Conservation (phyloP, 2,797 vertebrate genomes). For the Melanogrammus aeglefinus region DNA sequence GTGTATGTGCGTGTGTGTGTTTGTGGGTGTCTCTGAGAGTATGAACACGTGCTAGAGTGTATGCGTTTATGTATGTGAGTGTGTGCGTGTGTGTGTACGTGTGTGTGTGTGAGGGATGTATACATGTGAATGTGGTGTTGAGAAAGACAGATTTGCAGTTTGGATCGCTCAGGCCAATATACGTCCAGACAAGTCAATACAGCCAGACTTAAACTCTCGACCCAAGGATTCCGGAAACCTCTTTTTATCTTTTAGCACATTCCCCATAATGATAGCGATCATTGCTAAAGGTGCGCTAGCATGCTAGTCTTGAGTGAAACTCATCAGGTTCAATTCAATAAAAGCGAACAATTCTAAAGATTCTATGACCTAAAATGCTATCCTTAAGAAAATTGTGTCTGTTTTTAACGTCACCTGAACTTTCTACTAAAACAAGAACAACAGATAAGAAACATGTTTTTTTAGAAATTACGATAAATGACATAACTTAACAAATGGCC, state of each 20-base stretch:
- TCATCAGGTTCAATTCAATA: not conserved
- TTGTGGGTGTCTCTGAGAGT: not conserved
- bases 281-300: not conserved
- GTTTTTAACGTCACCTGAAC: not conserved
- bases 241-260: not conserved
- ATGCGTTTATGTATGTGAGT: not conserved
- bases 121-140: not conserved
- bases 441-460: not conserved
- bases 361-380: not conserved
- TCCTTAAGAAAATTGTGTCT: not conserved
- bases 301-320: not conserved
- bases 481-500: not conserved
- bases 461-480: not conserved
- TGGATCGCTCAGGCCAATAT: not conserved
- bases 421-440: not conserved
- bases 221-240: not conserved
- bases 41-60: not conserved
- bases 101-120: not conserved
- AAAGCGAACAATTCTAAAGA: not conserved
- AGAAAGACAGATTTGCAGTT: not conserved
- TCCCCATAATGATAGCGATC: not conserved
- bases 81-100: not conserved
- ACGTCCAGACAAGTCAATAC: not conserved
- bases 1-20: conserved; percentile 5
- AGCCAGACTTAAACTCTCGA: not conserved